Evolutionary conservation across 1,140 invertebrate genomes (phyloP), one percentile per base, ranked within the genome.

Genomic region (Scylla paramamosain): DNA sequence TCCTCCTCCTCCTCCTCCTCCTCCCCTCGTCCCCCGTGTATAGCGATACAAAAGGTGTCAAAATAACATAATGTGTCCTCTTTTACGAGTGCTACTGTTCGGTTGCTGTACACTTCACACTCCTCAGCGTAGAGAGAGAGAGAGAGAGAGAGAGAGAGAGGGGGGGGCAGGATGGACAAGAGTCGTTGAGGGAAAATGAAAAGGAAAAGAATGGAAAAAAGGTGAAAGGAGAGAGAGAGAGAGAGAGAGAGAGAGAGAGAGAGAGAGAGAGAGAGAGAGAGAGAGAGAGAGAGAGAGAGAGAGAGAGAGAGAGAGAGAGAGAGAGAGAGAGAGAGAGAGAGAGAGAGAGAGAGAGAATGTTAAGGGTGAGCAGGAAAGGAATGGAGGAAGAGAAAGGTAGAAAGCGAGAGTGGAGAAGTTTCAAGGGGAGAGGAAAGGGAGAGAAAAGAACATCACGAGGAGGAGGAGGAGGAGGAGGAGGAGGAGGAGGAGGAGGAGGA

Each of bases 61-160:
- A 39, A 39, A 39, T 39, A 39, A 39, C 39, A 6, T 39, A 39
- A n/a, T n/a, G n/a, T n/a, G n/a, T n/a, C n/a, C n/a, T n/a, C n/a
- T n/a, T n/a, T n/a, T n/a, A n/a, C n/a, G n/a, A n/a, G n/a, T n/a
- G n/a, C n/a, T n/a, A n/a, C n/a, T n/a, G n/a, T n/a, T n/a, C n/a
- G n/a, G n/a, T n/a, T n/a, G n/a, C n/a, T n/a, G n/a, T n/a, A n/a
- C n/a, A n/a, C n/a, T n/a, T n/a, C n/a, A n/a, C n/a, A n/a, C n/a
- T n/a, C n/a, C n/a, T n/a, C n/a, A n/a, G n/a, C n/a, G 25, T 29
- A 20, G 90, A 91, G 59, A 52, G 45, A 52, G 45, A 52, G 90
- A 52, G 45, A 28, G 1, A 48, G 46, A 32, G 59, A 67, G 59
- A 67, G 20, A 67, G 20, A 10, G 59, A 67, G 20, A 67, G 20